Percentiles rank a stretch among this genome's conserved stretches.
These are phyloP conservation scores for Lycia hirtaria DNA, from an alignment of 2,888 invertebrate genomes.

Conservation along the genomic window DNA sequence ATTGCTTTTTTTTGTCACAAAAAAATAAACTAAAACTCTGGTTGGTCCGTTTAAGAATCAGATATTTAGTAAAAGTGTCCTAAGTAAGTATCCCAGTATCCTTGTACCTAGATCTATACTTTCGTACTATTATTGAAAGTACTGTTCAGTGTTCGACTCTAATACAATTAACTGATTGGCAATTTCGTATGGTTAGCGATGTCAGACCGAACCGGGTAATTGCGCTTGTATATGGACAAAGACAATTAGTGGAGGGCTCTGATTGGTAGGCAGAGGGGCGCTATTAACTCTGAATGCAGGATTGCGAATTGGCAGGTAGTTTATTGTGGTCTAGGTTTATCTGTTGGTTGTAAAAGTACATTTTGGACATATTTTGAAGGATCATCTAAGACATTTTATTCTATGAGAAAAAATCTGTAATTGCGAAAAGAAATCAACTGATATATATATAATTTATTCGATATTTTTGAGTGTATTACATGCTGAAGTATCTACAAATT, in stretches of 20 bases:
- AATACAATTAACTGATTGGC: conserved; percentile 72
- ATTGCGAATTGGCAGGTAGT: conserved; percentile 10
- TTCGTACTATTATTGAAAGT: conserved; percentile 5
- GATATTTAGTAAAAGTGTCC: too few species aligned
- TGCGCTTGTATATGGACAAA: conserved; percentile 66
- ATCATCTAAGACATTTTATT: too few species aligned
- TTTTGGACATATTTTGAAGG: too few species aligned
- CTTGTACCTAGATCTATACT: neutral
- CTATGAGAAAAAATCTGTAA: too few species aligned
- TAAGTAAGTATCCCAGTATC: neutral
- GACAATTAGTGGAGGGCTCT: conserved; percentile 70
- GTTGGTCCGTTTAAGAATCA: too few species aligned
- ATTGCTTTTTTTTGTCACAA: too few species aligned
- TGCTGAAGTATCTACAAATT: too few species aligned
- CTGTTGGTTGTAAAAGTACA: too few species aligned
- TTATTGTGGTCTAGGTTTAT: neutral
- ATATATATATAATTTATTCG: too few species aligned
- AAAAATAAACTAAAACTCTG: too few species aligned
- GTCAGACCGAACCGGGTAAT: conserved; percentile 66
- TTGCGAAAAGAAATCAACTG: too few species aligned
- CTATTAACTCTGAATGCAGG: conserved; percentile 17
- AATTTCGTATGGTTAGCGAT: conserved; percentile 64
- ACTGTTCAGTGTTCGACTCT: conserved; percentile 1
- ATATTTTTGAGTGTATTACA: too few species aligned
- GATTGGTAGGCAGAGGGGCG: conserved; percentile 51